Evolutionary conservation across 2,113 vertebrate genomes (phyloP).

Genomic region (Solenodon paradoxus): DNA sequence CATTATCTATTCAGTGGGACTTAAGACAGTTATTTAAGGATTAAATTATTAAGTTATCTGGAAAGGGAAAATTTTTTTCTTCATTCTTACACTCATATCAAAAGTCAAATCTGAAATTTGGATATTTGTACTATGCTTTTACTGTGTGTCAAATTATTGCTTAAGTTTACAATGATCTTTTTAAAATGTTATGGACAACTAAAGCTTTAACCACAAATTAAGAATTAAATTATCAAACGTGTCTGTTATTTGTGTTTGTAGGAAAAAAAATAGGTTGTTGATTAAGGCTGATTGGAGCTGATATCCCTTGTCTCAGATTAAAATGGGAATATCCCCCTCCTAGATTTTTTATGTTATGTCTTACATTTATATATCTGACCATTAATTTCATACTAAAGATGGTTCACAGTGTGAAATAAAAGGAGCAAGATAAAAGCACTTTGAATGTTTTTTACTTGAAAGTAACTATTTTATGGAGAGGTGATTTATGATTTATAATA

Average conservation of each 20-base stretch:
- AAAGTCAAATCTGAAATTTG: slow-evolving; percentile 57
- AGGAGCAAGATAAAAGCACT: slow-evolving; percentile 48
- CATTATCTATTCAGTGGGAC: slow-evolving; percentile 70
- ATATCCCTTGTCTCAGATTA: slow-evolving; percentile 9
- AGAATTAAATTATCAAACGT: slow-evolving; percentile 38
- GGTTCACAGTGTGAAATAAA: slow-evolving; percentile 65
- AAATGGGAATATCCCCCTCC: background rate
- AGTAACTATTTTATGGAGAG: slow-evolving; percentile 38
- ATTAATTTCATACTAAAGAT: slow-evolving; percentile 64
- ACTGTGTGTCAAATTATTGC: slow-evolving; percentile 38
- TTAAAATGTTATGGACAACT: slow-evolving; percentile 24
- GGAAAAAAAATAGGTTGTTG: slow-evolving; percentile 44
- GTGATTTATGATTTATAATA: background rate
- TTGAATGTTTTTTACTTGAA: slow-evolving; percentile 54
- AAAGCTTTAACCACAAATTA: background rate
- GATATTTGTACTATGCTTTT: slow-evolving; percentile 47
- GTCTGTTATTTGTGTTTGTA: background rate
- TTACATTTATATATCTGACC: slow-evolving; percentile 66
- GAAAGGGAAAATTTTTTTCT: slow-evolving; percentile 50
- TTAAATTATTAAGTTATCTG: slow-evolving; percentile 76
- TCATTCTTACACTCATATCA: slow-evolving; percentile 57
- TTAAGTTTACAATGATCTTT: slow-evolving; percentile 49
- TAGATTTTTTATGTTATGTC: slow-evolving; percentile 70
- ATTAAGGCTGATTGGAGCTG: slow-evolving; percentile 59
- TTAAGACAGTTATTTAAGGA: slow-evolving; percentile 75